Percentiles rank a stretch among this genome's conserved stretches.
Conservation (phyloP, 2,888 invertebrate species). For the Acrobasis suavella region DNA sequence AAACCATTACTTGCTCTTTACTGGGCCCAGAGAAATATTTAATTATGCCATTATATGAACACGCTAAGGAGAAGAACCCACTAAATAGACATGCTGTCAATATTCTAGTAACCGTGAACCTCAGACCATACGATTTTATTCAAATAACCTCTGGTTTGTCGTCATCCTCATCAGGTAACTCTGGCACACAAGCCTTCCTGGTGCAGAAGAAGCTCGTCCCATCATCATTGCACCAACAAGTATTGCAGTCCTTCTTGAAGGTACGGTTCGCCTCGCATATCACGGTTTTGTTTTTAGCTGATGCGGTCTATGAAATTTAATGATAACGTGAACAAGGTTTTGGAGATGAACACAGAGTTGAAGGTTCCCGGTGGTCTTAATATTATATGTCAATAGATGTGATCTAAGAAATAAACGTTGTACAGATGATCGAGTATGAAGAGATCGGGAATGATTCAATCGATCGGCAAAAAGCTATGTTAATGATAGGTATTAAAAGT, state of each 20-base stretch:
- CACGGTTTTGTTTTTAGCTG: conserved; percentile 40
- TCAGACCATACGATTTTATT: conserved; percentile 16
- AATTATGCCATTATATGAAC: too few species aligned
- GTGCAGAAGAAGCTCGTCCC: conserved; percentile 78
- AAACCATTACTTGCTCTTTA: too few species aligned
- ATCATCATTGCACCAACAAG: conserved; percentile 76
- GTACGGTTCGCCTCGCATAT: conserved; percentile 70
- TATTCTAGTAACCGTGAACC: conserved; percentile 4
- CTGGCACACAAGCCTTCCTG: conserved; percentile 63
- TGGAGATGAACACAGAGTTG: too few species aligned
- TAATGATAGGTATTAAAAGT: too few species aligned
- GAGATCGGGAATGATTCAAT: too few species aligned
- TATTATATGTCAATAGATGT: too few species aligned
- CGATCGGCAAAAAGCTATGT: too few species aligned
- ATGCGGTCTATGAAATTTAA: conserved; percentile 38
- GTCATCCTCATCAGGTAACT: conserved; percentile 48
- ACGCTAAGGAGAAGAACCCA: background rate
- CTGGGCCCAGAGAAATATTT: too few species aligned
- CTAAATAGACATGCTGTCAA: background rate
- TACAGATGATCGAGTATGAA: too few species aligned
- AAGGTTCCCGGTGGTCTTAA: too few species aligned
- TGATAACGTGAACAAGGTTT: background rate
- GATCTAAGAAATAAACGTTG: too few species aligned
- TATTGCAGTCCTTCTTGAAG: conserved; percentile 77
- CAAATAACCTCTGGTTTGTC: conserved; percentile 51